Conservation (phyloP, 2,888 invertebrate species). For the Philhelius pedissequus region DNA sequence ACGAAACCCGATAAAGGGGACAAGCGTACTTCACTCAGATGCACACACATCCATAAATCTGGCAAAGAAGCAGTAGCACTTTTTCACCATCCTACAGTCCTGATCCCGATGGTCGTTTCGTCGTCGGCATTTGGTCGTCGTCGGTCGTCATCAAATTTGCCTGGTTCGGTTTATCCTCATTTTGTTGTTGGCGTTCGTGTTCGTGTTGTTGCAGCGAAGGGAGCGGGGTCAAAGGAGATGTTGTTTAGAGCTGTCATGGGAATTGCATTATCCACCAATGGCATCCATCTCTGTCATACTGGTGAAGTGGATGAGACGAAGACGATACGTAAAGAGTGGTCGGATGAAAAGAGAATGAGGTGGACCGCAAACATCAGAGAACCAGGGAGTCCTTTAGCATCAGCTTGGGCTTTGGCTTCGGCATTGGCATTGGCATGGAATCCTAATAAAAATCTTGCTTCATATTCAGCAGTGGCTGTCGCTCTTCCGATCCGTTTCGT, state of each 20-base stretch:
- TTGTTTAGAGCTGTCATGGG: slow-evolving; percentile 68
- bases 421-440: slow-evolving; percentile 23
- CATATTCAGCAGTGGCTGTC: slow-evolving; percentile 46
- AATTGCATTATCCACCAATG: slow-evolving; percentile 69
- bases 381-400: neutral
- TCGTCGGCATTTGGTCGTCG: too few relatives aligned
- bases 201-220: neutral
- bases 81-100: slow-evolving; percentile 49
- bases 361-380: neutral
- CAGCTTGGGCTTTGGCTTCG: neutral
- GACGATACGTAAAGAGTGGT: neutral
- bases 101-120: slow-evolving; percentile 19
- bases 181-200: slow-evolving; percentile 38
- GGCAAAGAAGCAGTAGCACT: slow-evolving; percentile 62
- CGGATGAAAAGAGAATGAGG: neutral
- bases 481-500: slow-evolving; percentile 43
- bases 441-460: slow-evolving; percentile 56
- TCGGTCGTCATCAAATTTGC: slow-evolving; percentile 16
- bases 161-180: slow-evolving; percentile 33
- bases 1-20: neutral
- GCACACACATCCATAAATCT: slow-evolving; percentile 64
- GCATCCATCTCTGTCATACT: slow-evolving; percentile 66
- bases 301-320: too few relatives aligned
- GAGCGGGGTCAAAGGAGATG: slow-evolving; percentile 45
- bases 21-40: slow-evolving; percentile 39